Evolutionary conservation across 2,888 invertebrate species (phyloP).

Genomic region (Mechanitis messenoides): DNA sequence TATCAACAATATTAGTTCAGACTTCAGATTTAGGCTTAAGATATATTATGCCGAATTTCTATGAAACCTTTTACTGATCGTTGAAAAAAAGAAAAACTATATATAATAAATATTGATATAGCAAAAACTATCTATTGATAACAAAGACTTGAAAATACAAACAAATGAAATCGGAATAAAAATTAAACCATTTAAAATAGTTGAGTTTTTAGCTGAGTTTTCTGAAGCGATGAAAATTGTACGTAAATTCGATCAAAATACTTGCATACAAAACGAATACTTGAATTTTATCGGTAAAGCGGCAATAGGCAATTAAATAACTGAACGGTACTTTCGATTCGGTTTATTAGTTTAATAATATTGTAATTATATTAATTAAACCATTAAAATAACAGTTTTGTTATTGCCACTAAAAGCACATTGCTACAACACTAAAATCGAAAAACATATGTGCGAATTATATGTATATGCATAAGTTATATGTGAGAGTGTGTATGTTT

Average conservation of each 20-base stretch:
- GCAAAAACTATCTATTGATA: too few relatives aligned
- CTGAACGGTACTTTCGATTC: constrained; percentile 1
- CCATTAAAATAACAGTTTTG: background rate
- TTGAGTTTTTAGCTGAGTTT: constrained; percentile 6
- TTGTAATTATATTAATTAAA: background rate
- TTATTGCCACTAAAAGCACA: background rate
- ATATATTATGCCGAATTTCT: too few relatives aligned
- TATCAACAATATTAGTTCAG: constrained; percentile 20
- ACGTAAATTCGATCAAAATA: constrained; percentile 2
- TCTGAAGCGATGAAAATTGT: constrained; percentile 1
- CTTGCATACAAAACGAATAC: constrained; percentile 4
- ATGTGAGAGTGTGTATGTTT: background rate
- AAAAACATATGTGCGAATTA: too few relatives aligned
- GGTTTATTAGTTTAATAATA: background rate
- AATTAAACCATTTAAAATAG: background rate
- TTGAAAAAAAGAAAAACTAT: too few relatives aligned
- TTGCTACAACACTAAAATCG: background rate
- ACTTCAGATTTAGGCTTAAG: too few relatives aligned
- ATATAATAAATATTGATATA: too few relatives aligned
- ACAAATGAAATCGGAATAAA: background rate
- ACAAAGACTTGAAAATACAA: too few relatives aligned
- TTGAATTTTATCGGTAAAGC: constrained; percentile 13
- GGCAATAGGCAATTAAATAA: constrained; percentile 20
- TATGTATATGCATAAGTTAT: too few relatives aligned
- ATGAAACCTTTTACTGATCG: too few relatives aligned